Evolutionary conservation across 2,113 vertebrate species (phyloP).

Genomic region (Rhabdomys dilectus): DNA sequence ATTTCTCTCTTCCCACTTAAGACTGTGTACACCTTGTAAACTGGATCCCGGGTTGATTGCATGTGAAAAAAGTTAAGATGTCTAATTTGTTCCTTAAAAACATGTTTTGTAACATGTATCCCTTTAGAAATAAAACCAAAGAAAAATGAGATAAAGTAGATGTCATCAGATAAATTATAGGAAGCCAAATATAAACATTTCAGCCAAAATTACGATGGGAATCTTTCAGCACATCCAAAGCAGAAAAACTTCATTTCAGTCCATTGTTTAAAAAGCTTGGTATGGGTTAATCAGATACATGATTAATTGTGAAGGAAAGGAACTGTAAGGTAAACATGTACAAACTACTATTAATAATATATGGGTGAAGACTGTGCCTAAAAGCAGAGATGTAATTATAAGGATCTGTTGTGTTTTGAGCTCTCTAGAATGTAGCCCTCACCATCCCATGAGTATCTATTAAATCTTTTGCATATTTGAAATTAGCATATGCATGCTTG

Average conservation of each 20-base stretch:
- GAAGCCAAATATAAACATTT: constrained; percentile 6
- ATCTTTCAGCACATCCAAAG: background rate
- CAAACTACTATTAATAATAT: constrained; percentile 2
- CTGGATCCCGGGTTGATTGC: background rate
- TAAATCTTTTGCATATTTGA: background rate
- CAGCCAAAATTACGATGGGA: constrained; percentile 42
- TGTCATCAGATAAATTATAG: background rate
- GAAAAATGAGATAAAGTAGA: constrained; percentile 8
- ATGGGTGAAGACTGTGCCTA: background rate
- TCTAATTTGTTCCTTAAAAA: background rate
- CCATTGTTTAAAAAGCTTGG: background rate
- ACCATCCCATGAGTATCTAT: background rate
- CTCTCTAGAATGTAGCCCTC: background rate
- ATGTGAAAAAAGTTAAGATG: background rate
- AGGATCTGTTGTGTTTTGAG: background rate
- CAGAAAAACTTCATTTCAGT: background rate
- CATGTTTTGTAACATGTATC: background rate
- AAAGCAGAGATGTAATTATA: constrained; percentile 3
- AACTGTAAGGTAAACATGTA: background rate
- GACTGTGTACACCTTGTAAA: background rate
- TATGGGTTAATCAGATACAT: background rate
- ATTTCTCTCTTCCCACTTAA: background rate
- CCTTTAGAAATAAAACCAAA: background rate
- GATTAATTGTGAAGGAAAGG: constrained; percentile 39
- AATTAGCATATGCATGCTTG: background rate